Conservation (phyloP, 2,888 invertebrate species). For the Seira musarum region DNA sequence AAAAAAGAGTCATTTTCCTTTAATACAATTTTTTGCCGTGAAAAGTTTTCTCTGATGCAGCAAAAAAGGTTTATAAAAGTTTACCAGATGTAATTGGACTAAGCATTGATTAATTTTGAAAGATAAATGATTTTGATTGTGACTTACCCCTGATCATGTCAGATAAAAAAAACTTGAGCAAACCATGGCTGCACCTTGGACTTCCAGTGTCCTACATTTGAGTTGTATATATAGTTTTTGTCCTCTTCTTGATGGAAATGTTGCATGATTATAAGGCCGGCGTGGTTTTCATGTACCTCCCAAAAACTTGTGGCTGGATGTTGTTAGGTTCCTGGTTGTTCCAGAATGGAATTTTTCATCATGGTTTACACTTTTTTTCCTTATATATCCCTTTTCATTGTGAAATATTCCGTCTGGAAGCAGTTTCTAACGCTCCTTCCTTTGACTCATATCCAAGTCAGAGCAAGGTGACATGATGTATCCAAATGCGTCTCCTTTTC, state of each 20-base stretch:
- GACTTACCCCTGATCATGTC: not conserved
- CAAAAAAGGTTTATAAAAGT: too few species aligned
- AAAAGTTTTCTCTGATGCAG: too few species aligned
- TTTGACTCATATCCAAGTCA: not conserved
- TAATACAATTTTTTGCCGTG: too few species aligned
- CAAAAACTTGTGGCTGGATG: not conserved
- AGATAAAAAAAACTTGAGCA: too few species aligned
- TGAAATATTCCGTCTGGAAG: constrained; percentile 6
- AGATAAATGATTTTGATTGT: not conserved
- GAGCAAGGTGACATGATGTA: not conserved
- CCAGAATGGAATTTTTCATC: too few species aligned
- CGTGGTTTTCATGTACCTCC: not conserved
- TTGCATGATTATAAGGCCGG: not conserved
- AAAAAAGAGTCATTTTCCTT: not conserved
- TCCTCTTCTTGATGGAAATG: not conserved
- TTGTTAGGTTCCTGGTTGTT: too few species aligned
- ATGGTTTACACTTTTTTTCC: too few species aligned
- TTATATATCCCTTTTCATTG: not conserved
- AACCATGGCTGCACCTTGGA: not conserved
- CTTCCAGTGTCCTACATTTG: not conserved
- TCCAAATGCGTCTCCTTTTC: not conserved
- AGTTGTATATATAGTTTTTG: too few species aligned
- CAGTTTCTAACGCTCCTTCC: not conserved
- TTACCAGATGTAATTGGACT: not conserved
- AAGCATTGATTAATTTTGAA: constrained; percentile 4